phyloP scores from a whole-genome alignment of 2,113 vertebrate genomes.

The Ranitomeya imitator region DNA sequence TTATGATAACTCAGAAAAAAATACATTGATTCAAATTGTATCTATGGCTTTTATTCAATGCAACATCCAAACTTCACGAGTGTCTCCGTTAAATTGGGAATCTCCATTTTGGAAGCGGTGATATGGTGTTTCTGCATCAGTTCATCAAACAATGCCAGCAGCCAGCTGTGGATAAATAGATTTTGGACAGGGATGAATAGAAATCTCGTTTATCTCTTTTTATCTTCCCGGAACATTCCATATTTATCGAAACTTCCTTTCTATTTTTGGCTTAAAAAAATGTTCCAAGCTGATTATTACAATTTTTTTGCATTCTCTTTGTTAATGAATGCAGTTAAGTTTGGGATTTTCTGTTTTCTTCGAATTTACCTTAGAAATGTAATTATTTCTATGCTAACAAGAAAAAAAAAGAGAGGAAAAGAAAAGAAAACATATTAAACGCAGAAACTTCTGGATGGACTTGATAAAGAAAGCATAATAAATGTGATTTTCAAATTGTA shows the following conservation, averaged over 20 bases:
- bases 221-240: conserved; percentile 63
- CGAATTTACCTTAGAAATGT: conserved; percentile 62
- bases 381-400: conserved; percentile 1
- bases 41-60: conserved; percentile 58
- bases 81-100: conserved; percentile 71
- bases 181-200: conserved; percentile 79
- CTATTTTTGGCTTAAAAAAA: conserved; percentile 53
- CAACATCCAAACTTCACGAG: conserved; percentile 29
- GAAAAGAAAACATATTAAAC: conserved; percentile 62
- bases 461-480: conserved; percentile 68
- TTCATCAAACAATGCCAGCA: conserved; percentile 73
- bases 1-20: conserved; percentile 76
- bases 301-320: conserved; percentile 56
- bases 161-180: conserved; percentile 73
- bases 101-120: conserved; percentile 72
- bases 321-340: conserved; percentile 57
- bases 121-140: conserved; percentile 67
- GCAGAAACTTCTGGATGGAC: conserved; percentile 68
- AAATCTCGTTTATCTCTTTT: conserved; percentile 67
- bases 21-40: conserved; percentile 72
- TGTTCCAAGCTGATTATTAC: conserved; percentile 66
- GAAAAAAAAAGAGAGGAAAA: conserved; percentile 59
- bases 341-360: conserved; percentile 65
- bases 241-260: conserved; percentile 66
- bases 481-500: conserved; percentile 75